Base-by-base conservation (phyloP, 1,140 invertebrate genomes). In the Drosophila tani region DNA sequence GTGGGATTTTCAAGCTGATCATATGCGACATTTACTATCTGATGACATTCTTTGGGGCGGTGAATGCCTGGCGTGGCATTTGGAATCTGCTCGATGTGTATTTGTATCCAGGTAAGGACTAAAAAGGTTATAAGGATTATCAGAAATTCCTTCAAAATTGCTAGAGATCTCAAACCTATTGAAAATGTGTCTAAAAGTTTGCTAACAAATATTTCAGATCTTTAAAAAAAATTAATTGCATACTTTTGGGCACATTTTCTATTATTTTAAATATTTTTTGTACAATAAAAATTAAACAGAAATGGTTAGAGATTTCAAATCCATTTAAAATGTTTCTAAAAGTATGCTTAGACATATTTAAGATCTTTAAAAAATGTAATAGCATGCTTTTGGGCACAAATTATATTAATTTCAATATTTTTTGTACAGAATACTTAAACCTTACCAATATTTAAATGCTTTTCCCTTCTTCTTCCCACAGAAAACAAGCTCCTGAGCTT, bases 11-110 rank as follows among this genome's bases (percentile, higher is more conserved):
- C 5, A 94, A 96, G 59, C 93, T 97, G 15, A 82, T 96, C 12
- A 93, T 95, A 6, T 96, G 96, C 45, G 97, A 98, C 88, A 84
- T 95, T 6, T 97, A 96, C 92, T 95, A 96, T 38, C 93, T 97
- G 40, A 93, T 97, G 51, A 96, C 96, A 38, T 97, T 97, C 85
- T 90, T 97, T 58, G 97, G 96, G 5, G 97, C 97, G 1, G 95
- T 98, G 29, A 97, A 97, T 92, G 95, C 97, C 0, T 98, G 97
- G 97, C 94, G 97, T 50, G 97, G 97, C 7, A 95, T 97, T 35
- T 98, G 97, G 97, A 96, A 95, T 65, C 82, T 96, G 19, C 93
- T 97, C 2, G 96, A 98, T 90, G 93, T 96, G n/a, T 97, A 96
- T 92, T 94, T 97, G 47, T 94, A 97, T 55, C 96, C 96, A 93